Base-by-base conservation (phyloP, 2,797 vertebrate species). In the Numenius phaeopus region DNA sequence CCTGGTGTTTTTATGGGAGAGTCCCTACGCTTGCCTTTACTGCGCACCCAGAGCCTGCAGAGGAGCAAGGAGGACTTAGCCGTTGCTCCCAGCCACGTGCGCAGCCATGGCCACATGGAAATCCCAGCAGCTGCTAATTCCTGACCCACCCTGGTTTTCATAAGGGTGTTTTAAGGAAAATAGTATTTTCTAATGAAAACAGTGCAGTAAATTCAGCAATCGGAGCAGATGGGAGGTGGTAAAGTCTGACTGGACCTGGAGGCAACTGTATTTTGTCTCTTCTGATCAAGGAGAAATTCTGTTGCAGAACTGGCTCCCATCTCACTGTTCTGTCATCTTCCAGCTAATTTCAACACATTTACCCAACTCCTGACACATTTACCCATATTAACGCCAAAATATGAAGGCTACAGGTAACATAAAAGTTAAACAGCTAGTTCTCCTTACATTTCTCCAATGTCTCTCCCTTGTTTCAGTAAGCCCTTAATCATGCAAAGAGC, bases 151-250 rank as follows among this genome's bases (percentile, higher is more conserved):
- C 27, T 54, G 47, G 1, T 46, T 30, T 77, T 64, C 46, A 37
- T 64, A 59, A 76, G 12, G 49, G 11, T 23, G 16, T 59, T 87
- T 71, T 62, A 67, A 76, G 30, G 82, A 37, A 83, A 78, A 79
- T 14, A 1, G 0, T 32, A 40, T 52, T 87, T 84, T 67, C 59
- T 55, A 46, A 76, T 50, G 26, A 42, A 54, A 55, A 50, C 2
- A 32, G 19, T 3, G 2, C 8, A 8, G 40, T 46, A 69, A 47
- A 42, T 57, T 54, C 55, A 83, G 27, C 54, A 4, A 10, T 54
- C 1, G 2, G 67, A 73, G 39, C 26, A 66, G 83, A 18, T 0
- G 0, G 77, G 44, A 73, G 82, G 34, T 40, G 59, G 2, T 32
- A 27, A 57, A 69, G 14, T 37, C 44, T 82, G 57, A 3, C 34